These are phyloP conservation scores for Spinibarbus caldwelli DNA, from an alignment of 2,797 vertebrate genomes.

Conservation along the genomic window DNA sequence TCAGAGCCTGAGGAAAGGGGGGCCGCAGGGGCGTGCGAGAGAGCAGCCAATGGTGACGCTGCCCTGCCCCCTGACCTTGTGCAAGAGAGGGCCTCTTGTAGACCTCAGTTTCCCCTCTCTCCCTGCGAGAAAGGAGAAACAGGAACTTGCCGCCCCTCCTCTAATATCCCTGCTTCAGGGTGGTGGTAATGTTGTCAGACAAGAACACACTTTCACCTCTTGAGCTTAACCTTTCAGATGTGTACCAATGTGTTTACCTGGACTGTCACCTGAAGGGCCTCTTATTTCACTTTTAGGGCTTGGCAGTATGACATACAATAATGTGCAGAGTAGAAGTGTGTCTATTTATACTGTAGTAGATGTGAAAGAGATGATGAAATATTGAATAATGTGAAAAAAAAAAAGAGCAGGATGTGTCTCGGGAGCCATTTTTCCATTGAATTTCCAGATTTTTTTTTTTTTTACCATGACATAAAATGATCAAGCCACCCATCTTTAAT, in stretches of 20 bases:
- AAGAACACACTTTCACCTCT: slow-evolving; percentile 32
- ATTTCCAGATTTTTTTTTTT: too few species aligned
- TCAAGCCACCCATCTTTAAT: not conserved
- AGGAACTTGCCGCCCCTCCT: slow-evolving; percentile 39
- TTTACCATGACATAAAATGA: too few species aligned
- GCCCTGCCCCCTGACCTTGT: slow-evolving; percentile 64
- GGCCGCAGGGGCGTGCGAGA: slow-evolving; percentile 60
- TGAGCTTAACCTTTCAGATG: slow-evolving; percentile 12
- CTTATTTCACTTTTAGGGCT: not conserved
- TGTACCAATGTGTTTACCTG: not conserved
- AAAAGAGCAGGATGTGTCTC: not conserved
- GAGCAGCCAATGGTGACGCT: slow-evolving; percentile 63
- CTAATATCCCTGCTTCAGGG: slow-evolving; percentile 26
- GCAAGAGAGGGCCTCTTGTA: slow-evolving; percentile 60
- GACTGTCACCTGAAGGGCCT: not conserved
- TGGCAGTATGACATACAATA: not conserved
- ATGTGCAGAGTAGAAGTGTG: not conserved
- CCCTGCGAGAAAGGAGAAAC: slow-evolving; percentile 20
- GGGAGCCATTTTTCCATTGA: not conserved
- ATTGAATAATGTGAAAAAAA: not conserved
- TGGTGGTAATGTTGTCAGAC: slow-evolving; percentile 44
- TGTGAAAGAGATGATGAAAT: too few species aligned
- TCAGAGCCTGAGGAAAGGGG: slow-evolving; percentile 40
- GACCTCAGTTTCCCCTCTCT: slow-evolving; percentile 42
- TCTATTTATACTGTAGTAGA: not conserved